Percentiles rank a stretch among this genome's conserved stretches.
Conservation (phyloP, 1,140 invertebrate genomes). For the Aphaenogaster floridana region DNA sequence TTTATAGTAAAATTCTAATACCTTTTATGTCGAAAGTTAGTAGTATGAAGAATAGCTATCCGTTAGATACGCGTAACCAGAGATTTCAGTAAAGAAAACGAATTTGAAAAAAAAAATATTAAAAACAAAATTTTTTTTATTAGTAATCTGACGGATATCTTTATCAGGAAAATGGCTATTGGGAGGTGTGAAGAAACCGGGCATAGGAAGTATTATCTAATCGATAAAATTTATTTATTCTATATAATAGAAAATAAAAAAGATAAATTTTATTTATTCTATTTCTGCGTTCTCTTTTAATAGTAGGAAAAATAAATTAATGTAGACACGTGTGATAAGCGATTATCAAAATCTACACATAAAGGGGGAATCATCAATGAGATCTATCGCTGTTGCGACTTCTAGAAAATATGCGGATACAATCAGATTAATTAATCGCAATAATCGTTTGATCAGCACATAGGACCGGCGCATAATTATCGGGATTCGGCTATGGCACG, state of each 20-base stretch:
- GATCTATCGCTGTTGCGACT: not conserved
- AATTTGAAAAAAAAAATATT: too few relatives aligned
- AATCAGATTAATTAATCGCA: not conserved
- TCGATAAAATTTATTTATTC: not conserved
- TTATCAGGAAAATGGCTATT: too few relatives aligned
- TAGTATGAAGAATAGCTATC: too few relatives aligned
- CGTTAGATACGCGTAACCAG: too few relatives aligned
- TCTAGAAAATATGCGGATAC: not conserved
- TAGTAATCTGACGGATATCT: too few relatives aligned
- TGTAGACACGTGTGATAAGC: not conserved
- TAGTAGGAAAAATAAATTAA: not conserved
- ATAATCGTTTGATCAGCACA: constrained; percentile 90
- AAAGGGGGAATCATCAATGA: not conserved
- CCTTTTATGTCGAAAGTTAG: too few relatives aligned
- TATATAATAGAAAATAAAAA: too few relatives aligned
- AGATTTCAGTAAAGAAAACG: too few relatives aligned
- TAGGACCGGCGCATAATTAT: constrained; percentile 99
- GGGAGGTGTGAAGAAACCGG: too few relatives aligned
- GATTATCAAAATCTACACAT: not conserved
- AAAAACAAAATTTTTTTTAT: too few relatives aligned
- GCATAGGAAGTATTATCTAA: not conserved
- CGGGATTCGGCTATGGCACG: constrained; percentile 98
- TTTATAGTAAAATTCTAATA: too few relatives aligned
- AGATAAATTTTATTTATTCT: constrained; percentile 1
- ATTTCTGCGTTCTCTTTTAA: not conserved